Percentiles rank a stretch among this genome's conserved stretches.
phyloP scores from a whole-genome alignment of 2,113 vertebrate species.

The Nibea coibor region DNA sequence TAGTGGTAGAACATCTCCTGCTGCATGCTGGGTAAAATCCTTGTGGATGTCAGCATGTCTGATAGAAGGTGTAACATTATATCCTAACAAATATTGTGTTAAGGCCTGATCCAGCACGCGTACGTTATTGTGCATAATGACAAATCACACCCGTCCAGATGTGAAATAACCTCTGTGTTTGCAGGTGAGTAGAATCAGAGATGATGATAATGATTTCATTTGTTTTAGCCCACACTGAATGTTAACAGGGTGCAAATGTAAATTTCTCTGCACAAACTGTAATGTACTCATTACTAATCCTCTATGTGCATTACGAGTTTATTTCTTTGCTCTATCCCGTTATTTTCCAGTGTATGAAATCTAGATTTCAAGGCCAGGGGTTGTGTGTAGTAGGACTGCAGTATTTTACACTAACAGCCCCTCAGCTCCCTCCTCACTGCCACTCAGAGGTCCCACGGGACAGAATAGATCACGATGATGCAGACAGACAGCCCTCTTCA shows the following conservation, averaged over 20 bases:
- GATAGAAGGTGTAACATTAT: conserved; percentile 66
- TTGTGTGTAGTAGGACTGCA: neutral
- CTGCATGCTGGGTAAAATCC: conserved; percentile 67
- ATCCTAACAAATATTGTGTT: conserved; percentile 50
- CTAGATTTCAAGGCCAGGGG: conserved; percentile 13
- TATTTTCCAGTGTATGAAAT: neutral
- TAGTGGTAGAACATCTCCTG: conserved; percentile 30
- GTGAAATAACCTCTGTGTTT: conserved; percentile 23
- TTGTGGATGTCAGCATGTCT: conserved; percentile 63
- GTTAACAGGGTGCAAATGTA: neutral
- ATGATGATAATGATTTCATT: neutral
- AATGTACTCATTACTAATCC: neutral
- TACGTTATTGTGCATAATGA: conserved; percentile 26
- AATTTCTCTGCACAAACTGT: neutral
- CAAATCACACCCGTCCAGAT: conserved; percentile 35
- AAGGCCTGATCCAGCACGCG: conserved; percentile 39
- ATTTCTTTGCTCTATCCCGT: neutral
- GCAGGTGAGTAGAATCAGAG: neutral
- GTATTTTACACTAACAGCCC: conserved; percentile 9
- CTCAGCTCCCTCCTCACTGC: neutral
- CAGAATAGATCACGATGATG: conserved; percentile 56
- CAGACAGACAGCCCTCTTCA: conserved; percentile 57
- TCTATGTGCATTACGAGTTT: neutral
- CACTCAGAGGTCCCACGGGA: conserved; percentile 41
- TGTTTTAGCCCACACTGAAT: neutral